These are phyloP conservation scores for Lordiphosa clarofinis DNA, from an alignment of 1,140 invertebrate species.

Conservation along the genomic window DNA sequence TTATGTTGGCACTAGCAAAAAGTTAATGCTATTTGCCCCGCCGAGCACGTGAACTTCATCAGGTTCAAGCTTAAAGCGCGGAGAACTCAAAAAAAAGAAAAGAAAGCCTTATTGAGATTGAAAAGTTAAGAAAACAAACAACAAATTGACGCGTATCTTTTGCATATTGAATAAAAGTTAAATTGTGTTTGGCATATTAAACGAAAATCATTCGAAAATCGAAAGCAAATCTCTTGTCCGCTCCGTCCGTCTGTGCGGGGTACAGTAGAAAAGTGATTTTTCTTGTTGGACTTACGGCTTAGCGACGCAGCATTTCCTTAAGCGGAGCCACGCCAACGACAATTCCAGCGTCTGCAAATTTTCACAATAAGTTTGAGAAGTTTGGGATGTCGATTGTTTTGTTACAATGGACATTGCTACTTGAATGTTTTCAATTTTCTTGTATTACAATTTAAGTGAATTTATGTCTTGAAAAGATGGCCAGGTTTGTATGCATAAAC, in stretches of 20 bases:
- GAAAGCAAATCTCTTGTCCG: constrained; percentile 51
- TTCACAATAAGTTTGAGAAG: constrained; percentile 25
- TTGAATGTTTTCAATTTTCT: too few species aligned
- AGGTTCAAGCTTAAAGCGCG: constrained; percentile 8
- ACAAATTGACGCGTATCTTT: constrained; percentile 70
- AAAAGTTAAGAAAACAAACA: constrained; percentile 50
- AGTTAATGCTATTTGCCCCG: constrained; percentile 46
- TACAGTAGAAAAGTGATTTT: constrained; percentile 65
- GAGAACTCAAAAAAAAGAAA: not conserved
- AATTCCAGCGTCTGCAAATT: constrained; percentile 40
- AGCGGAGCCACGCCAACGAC: constrained; percentile 6
- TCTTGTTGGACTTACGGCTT: constrained; percentile 71
- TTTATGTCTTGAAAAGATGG: too few species aligned
- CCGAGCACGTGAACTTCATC: constrained; percentile 31
- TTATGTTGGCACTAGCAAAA: constrained; percentile 59
- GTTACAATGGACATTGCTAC: too few species aligned
- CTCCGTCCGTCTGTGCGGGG: constrained; percentile 1
- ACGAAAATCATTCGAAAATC: constrained; percentile 56
- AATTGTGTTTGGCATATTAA: constrained; percentile 77
- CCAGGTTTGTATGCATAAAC: too few species aligned
- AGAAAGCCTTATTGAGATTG: constrained; percentile 25
- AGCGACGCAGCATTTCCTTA: constrained; percentile 54
- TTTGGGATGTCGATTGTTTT: too few species aligned
- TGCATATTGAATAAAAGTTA: constrained; percentile 76
- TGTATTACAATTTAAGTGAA: too few species aligned